These are phyloP conservation scores for Delphinus delphis DNA, from an alignment of 2,113 vertebrate species.

Conservation along the genomic window DNA sequence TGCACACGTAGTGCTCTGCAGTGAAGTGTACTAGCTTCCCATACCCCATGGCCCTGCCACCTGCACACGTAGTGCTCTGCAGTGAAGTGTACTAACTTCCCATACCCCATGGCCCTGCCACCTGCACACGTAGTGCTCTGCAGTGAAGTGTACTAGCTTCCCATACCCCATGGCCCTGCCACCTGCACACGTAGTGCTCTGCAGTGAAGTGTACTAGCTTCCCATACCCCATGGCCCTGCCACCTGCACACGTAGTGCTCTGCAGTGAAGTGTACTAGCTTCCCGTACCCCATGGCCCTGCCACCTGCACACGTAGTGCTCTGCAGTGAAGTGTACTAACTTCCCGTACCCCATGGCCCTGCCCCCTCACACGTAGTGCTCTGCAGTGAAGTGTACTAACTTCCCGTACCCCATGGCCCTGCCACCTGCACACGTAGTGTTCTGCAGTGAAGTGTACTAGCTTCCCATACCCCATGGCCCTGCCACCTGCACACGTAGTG, in stretches of 20 bases:
- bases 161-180: accelerated
- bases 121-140: background rate
- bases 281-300: accelerated
- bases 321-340: background rate
- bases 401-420: accelerated
- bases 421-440: accelerated
- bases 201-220: no score
- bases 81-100: no score
- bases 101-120: accelerated
- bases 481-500: accelerated
- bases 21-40: no score
- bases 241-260: accelerated
- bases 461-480: accelerated
- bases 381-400: background rate
- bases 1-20: background rate
- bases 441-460: background rate
- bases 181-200: background rate
- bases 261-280: background rate
- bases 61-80: background rate
- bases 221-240: accelerated
- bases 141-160: no score
- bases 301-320: accelerated
- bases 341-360: accelerated
- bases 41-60: accelerated
- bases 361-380: accelerated